phyloP scores from a whole-genome alignment of 2,113 vertebrate species.

The Nibea coibor region DNA sequence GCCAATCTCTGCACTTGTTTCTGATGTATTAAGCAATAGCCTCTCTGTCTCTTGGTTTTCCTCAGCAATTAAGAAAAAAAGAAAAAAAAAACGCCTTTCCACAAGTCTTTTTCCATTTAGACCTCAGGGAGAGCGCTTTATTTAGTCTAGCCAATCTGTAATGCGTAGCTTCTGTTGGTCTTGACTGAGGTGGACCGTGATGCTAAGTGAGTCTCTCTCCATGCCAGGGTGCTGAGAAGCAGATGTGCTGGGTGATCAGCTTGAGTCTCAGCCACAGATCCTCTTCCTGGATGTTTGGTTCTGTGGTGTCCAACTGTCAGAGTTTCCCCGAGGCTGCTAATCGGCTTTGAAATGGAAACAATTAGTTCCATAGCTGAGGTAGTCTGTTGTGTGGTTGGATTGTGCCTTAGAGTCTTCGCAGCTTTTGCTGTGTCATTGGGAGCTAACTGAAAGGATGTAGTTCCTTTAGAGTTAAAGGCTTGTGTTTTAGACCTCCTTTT shows the following conservation, averaged over 20 bases:
- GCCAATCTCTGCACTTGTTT: conserved; percentile 59
- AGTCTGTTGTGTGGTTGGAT: conserved; percentile 50
- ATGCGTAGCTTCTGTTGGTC: conserved; percentile 53
- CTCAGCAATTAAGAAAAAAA: conserved; percentile 64
- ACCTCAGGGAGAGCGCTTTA: conserved; percentile 56
- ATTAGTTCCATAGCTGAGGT: conserved; percentile 71
- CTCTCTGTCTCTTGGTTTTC: conserved; percentile 53
- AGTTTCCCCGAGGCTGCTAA: conserved; percentile 74
- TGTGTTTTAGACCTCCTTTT: conserved; percentile 2
- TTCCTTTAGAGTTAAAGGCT: conserved; percentile 19
- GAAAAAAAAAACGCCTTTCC: conserved; percentile 52
- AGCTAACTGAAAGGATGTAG: conserved; percentile 25
- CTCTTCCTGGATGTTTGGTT: conserved; percentile 65
- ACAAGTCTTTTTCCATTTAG: conserved; percentile 52
- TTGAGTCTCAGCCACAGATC: conserved; percentile 49
- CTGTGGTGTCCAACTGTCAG: conserved; percentile 70
- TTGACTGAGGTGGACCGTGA: conserved; percentile 51
- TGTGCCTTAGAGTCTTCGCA: conserved; percentile 29
- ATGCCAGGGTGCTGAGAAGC: conserved; percentile 56
- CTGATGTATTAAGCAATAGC: conserved; percentile 61
- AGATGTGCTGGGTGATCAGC: conserved; percentile 61
- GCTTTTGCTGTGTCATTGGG: conserved; percentile 57
- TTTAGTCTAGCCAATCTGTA: conserved; percentile 60
- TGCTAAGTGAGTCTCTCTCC: conserved; percentile 53
- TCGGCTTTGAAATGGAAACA: conserved; percentile 80